phyloP scores from a whole-genome alignment of 2,797 vertebrate genomes.

The Meda fulgida region DNA sequence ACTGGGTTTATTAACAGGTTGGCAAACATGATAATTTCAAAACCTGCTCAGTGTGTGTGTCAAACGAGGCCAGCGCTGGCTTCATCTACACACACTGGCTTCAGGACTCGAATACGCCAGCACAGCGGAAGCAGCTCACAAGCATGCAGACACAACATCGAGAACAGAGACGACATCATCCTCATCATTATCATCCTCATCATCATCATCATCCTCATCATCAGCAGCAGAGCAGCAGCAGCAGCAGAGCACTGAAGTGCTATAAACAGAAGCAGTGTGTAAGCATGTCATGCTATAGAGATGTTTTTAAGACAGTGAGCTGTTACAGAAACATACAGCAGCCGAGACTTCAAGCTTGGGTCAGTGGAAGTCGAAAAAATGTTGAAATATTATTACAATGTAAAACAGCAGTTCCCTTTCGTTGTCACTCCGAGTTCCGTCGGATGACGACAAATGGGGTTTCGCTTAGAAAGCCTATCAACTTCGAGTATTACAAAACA shows the following conservation, averaged over 20 bases:
- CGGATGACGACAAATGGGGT: no score
- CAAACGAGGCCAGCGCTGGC: neutral
- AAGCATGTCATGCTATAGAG: neutral
- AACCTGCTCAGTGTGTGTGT: neutral
- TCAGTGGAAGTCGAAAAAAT: no score
- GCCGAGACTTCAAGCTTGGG: no score
- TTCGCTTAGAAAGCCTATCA: no score
- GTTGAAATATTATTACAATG: no score
- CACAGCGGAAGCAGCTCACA: neutral
- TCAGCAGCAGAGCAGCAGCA: no score
- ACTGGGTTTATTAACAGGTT: neutral
- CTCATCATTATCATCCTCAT: no score
- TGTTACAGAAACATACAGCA: no score
- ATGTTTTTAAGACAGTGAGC: neutral
- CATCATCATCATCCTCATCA: no score
- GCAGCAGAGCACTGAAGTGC: neutral
- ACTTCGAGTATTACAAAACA: no score
- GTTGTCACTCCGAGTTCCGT: no score
- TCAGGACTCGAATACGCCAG: neutral
- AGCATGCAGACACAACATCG: neutral
- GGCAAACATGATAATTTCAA: neutral
- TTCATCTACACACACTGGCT: neutral
- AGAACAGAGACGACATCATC: neutral
- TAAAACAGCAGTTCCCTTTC: no score
- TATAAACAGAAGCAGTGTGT: neutral